A percentile compares a stretch with the other conserved stretches of the same genome.
These are phyloP conservation scores for Lucifuga dentata DNA, from an alignment of 2,113 vertebrate genomes.

Conservation along the genomic window DNA sequence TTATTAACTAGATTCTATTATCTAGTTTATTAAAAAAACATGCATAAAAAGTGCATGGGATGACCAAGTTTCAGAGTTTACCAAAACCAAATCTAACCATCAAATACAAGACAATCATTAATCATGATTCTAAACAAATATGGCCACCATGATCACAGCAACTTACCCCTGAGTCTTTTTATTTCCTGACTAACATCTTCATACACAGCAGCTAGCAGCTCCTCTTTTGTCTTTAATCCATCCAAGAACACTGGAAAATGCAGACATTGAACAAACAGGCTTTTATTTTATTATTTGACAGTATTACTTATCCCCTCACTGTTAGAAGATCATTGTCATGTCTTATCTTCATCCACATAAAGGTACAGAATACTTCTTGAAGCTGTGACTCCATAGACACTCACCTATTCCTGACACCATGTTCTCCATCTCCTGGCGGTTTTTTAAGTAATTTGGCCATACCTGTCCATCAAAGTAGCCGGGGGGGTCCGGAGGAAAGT, in stretches of 20 bases:
- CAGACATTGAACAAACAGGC: fast-evolving
- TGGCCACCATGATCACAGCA: background rate
- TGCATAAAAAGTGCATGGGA: too few species aligned
- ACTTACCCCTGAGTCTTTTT: slow-evolving; percentile 78
- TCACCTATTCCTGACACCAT: slow-evolving; percentile 81
- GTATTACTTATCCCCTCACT: background rate
- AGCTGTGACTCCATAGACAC: too few species aligned
- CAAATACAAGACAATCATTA: too few species aligned
- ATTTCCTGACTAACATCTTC: slow-evolving; percentile 83
- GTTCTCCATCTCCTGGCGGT: slow-evolving; percentile 85
- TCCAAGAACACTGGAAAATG: slow-evolving; percentile 87
- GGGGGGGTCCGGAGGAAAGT: slow-evolving; percentile 90
- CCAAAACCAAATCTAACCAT: too few species aligned
- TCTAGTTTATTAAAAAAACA: too few species aligned
- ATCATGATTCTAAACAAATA: background rate
- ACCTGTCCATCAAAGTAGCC: slow-evolving; percentile 93
- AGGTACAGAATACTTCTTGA: background rate
- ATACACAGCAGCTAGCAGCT: slow-evolving; percentile 83
- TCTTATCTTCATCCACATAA: background rate
- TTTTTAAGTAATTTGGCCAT: slow-evolving; percentile 96
- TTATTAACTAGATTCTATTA: too few species aligned
- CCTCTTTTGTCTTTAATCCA: slow-evolving; percentile 87
- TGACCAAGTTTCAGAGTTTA: too few species aligned
- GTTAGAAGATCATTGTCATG: background rate
- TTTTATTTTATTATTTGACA: background rate